Conservation (phyloP, 2,888 invertebrate genomes). For the Pyrrhia umbra region DNA sequence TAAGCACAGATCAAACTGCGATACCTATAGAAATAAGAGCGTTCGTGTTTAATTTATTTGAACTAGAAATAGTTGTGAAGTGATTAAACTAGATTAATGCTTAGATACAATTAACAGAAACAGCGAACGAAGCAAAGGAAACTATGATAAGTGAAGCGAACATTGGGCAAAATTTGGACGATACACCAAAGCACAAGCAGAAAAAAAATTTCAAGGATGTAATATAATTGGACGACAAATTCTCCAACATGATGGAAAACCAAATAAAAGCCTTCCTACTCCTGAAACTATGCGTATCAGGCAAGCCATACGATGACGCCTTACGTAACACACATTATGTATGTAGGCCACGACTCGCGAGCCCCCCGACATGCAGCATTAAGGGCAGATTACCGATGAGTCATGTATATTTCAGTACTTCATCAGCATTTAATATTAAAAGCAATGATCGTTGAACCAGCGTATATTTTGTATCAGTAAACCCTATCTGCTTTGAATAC, state of each 20-base stretch:
- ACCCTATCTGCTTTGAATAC: conserved; percentile 20
- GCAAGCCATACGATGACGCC: conserved; percentile 31
- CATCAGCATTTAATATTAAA: conserved; percentile 46
- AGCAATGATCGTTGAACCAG: conserved; percentile 25
- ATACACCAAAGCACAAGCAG: conserved; percentile 10
- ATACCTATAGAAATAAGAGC: conserved; percentile 32
- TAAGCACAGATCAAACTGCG: conserved; percentile 37
- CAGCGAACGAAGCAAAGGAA: not conserved
- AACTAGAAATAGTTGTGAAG: conserved; percentile 21
- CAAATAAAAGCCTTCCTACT: conserved; percentile 26
- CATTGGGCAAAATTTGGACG: not conserved
- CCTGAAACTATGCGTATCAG: conserved; percentile 24
- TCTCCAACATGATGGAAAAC: not conserved
- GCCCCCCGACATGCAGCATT: conserved; percentile 70
- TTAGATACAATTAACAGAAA: conserved; percentile 3
- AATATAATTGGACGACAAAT: not conserved
- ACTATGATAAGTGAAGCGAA: conserved; percentile 1
- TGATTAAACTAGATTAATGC: conserved; percentile 11
- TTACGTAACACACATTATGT: conserved; percentile 59
- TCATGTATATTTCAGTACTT: conserved; percentile 57
- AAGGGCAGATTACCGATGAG: conserved; percentile 64
- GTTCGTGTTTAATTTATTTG: conserved; percentile 26
- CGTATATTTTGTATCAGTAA: conserved; percentile 23
- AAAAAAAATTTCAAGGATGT: not conserved
- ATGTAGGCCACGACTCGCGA: conserved; percentile 64